Evolutionary conservation across 2,113 vertebrate species (phyloP), one percentile per base, ranked within the genome.

Genomic region (Pogona vitticeps): DNA sequence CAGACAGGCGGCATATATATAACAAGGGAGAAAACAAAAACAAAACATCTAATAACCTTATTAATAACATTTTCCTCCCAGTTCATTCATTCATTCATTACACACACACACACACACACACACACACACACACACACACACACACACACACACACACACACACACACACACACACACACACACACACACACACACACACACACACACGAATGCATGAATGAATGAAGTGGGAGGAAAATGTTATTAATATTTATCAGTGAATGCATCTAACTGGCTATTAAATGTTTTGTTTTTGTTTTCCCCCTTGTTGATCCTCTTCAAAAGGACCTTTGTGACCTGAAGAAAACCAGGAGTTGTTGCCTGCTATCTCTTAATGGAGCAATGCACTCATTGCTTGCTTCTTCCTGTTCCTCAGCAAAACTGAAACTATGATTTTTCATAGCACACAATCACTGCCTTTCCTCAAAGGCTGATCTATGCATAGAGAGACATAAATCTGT

Each of bases 301-400:
- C 75, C 70, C 40, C 65, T 13, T 10, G 61, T 31, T 79, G 67
- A 63, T 21, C 38, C 67, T 72, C 40, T 21, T 18, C 56, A 63
- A 31, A 63, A 79, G 36, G n/a, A 20, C 17, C 13, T 0, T 23
- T 84, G 3, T 84, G 56, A 72, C n/a, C 40, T 88, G 76, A 65
- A 58, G 42, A 31, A 84, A 88, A 84, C 76, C 58, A 80, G 68
- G 58, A 88, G 42, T n/a, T n/a, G 6, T 56, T 73, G 76, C 26
- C 17, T 72, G 38, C 18, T 58, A 52, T 75, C 42, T 15, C 10
- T 81, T 87, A 56, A 87, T 82, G 79, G n/a, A 87, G 59, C 58
- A 76, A 52, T 63, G 70, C 71, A 82, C 70, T 85, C 58, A 52
- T 31, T 87, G 21, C 59, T 28, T 33, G 59, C 42, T 76, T 67